Evolutionary conservation across 2,888 invertebrate species (phyloP).

Genomic region (Hoplodrina blanda): DNA sequence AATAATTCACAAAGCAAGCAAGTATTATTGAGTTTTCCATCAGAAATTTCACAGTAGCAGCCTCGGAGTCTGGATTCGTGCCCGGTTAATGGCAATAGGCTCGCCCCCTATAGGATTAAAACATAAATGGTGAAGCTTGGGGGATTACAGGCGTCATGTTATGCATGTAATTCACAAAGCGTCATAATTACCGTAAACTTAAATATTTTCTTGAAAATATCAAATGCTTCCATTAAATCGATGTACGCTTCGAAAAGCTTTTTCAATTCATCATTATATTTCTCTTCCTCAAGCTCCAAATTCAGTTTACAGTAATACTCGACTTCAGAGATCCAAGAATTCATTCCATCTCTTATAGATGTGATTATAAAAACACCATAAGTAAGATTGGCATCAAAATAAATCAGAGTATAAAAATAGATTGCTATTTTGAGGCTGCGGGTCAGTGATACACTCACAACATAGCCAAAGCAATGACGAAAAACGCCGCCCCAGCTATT

Average conservation of each 20-base stretch:
- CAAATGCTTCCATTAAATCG: conserved; percentile 19
- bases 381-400: conserved; percentile 5
- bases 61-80: too few species aligned
- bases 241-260: conserved; percentile 20
- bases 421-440: background rate
- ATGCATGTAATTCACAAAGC: too few species aligned
- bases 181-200: conserved; percentile 5
- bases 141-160: too few species aligned
- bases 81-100: too few species aligned
- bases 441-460: background rate
- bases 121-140: too few species aligned
- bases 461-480: background rate
- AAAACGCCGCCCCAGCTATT: conserved; percentile 10
- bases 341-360: conserved; percentile 19
- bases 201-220: conserved; percentile 25
- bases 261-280: background rate
- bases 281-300: conserved; percentile 4
- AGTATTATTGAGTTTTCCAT: too few species aligned
- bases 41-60: too few species aligned
- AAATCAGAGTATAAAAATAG: conserved; percentile 19
- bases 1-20: too few species aligned
- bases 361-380: conserved; percentile 22
- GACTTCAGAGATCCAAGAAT: conserved; percentile 17
- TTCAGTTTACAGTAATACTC: background rate
- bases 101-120: too few species aligned